phyloP scores from a whole-genome alignment of 2,113 vertebrate genomes.

The Zosterops lateralis region DNA sequence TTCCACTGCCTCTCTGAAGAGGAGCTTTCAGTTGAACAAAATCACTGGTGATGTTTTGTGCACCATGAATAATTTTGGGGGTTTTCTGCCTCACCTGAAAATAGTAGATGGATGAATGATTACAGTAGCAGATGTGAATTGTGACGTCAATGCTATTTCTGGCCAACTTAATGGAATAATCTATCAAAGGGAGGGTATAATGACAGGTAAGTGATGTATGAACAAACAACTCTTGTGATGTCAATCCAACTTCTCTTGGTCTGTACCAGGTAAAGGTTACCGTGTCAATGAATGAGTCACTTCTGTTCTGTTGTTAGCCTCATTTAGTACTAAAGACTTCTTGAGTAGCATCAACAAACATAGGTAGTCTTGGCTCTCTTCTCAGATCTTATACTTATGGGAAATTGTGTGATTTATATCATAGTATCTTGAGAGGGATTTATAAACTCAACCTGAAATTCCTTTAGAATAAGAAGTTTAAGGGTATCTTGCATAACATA shows the following conservation, averaged over 20 bases:
- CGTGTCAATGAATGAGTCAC: neutral
- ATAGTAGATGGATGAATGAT: neutral
- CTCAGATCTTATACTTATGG: neutral
- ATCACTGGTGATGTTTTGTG: neutral
- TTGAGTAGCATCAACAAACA: neutral
- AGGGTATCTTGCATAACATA: neutral
- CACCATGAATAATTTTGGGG: neutral
- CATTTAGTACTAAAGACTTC: neutral
- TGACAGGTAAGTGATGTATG: constrained; percentile 5
- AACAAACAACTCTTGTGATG: constrained; percentile 28
- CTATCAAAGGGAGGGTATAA: neutral
- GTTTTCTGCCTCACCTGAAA: neutral
- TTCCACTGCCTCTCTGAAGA: neutral
- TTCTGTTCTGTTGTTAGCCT: neutral
- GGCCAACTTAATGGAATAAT: constrained; percentile 37
- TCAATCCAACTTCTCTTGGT: neutral
- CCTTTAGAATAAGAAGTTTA: neutral
- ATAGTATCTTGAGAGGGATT: neutral
- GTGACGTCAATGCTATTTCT: constrained; percentile 44
- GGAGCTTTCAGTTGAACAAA: neutral
- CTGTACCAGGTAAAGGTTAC: neutral
- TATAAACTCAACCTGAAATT: neutral
- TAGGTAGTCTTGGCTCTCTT: neutral
- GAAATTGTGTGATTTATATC: neutral
- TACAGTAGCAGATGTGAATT: constrained; percentile 33